Percentiles rank a stretch among this genome's conserved stretches.
Conservation (phyloP, 2,888 invertebrate genomes). For the Melolontha melolontha region DNA sequence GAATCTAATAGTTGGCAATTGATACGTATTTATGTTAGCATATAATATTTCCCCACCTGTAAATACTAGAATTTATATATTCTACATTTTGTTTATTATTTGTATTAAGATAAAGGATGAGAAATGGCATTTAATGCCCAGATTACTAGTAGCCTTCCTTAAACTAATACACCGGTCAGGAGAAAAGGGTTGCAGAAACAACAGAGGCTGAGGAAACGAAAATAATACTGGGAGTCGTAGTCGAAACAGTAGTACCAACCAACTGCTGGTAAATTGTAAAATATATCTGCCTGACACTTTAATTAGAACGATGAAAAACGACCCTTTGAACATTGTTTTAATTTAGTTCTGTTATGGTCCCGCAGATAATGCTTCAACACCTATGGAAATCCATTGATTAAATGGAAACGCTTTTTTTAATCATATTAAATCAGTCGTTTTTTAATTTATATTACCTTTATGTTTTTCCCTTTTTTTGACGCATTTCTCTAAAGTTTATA, state of each 20-base stretch:
- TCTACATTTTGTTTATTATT: slow-evolving; percentile 2
- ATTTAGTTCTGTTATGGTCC: slow-evolving; percentile 54
- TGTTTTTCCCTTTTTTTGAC: too few species aligned
- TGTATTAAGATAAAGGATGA: not conserved
- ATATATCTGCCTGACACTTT: slow-evolving; percentile 63
- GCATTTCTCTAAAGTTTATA: too few species aligned
- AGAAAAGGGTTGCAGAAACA: slow-evolving; percentile 51
- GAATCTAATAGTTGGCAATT: too few species aligned
- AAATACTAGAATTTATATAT: not conserved
- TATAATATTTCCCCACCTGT: too few species aligned
- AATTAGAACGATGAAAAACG: slow-evolving; percentile 64
- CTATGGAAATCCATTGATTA: too few species aligned
- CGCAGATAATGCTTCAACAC: too few species aligned
- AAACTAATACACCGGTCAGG: slow-evolving; percentile 9
- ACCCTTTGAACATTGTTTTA: slow-evolving; percentile 63
- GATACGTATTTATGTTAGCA: too few species aligned
- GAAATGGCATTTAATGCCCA: too few species aligned
- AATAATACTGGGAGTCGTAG: slow-evolving; percentile 38
- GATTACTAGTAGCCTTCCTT: too few species aligned
- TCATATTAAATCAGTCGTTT: too few species aligned
- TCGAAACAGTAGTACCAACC: slow-evolving; percentile 27
- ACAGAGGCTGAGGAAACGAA: slow-evolving; percentile 47
- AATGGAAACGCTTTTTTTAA: too few species aligned
- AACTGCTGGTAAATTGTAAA: slow-evolving; percentile 58
- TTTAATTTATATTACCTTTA: too few species aligned